These are phyloP conservation scores for Apis cerana DNA, from an alignment of 1,140 invertebrate genomes.

Conservation along the genomic window DNA sequence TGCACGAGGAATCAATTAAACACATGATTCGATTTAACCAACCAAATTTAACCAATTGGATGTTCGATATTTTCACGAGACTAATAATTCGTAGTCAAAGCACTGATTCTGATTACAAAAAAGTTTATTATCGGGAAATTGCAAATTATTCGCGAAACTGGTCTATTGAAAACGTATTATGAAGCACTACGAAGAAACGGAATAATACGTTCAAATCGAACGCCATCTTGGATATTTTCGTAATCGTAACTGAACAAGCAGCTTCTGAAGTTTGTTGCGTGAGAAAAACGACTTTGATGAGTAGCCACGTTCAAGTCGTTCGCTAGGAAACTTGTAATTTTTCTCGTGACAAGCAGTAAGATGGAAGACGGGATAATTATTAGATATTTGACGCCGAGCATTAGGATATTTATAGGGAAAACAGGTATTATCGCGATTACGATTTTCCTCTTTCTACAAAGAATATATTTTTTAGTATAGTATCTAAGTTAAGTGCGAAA, in stretches of 20 bases:
- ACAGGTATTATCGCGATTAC: neutral
- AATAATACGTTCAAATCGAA: neutral
- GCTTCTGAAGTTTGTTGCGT: neutral
- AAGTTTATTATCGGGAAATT: neutral
- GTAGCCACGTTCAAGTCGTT: neutral
- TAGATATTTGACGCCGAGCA: neutral
- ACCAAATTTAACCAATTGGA: no score
- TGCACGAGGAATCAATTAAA: neutral
- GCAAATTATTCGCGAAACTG: neutral
- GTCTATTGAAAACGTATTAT: neutral
- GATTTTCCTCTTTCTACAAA: neutral
- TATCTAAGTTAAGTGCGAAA: neutral
- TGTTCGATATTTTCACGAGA: neutral
- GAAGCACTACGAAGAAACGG: neutral
- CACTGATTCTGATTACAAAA: neutral
- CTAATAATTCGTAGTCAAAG: neutral
- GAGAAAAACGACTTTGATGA: neutral
- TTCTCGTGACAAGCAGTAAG: neutral
- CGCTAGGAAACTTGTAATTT: neutral
- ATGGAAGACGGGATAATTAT: neutral
- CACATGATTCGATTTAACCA: neutral
- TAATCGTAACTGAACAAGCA: neutral
- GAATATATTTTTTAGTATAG: no score
- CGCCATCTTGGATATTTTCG: no score
- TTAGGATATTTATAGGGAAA: neutral